Evolutionary conservation across 2,797 vertebrate species (phyloP).

Genomic region (Hemibagrus guttatus): DNA sequence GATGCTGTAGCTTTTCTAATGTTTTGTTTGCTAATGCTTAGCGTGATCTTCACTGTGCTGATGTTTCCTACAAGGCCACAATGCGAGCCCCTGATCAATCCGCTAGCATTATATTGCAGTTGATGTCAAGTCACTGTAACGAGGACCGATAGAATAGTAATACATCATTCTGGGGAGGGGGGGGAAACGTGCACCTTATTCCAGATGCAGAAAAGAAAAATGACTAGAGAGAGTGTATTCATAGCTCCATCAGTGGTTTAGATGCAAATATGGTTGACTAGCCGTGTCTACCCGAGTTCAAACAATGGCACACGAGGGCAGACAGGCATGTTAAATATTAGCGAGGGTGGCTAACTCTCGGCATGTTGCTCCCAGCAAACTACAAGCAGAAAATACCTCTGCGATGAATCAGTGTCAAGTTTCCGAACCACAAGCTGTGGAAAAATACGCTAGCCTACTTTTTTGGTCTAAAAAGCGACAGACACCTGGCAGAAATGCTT

Average conservation of each 20-base stretch:
- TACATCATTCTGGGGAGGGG: background rate
- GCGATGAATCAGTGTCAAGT: conserved; percentile 27
- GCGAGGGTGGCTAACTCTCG: conserved; percentile 43
- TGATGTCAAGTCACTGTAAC: background rate
- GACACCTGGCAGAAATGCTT: conserved; percentile 12
- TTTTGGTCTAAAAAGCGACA: conserved; percentile 2
- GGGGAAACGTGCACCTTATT: too few species aligned
- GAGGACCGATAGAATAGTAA: background rate
- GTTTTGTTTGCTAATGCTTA: background rate
- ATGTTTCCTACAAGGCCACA: background rate
- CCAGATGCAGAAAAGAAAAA: background rate
- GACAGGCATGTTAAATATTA: conserved; percentile 69
- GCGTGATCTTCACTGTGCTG: background rate
- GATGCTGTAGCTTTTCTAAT: background rate
- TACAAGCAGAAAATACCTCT: conserved; percentile 3
- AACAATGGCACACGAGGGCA: background rate
- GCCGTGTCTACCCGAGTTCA: background rate
- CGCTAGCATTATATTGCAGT: background rate
- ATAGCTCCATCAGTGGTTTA: background rate
- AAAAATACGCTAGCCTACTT: conserved; percentile 3
- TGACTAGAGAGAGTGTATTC: background rate
- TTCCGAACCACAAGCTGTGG: conserved; percentile 17
- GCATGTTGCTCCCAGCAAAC: conserved; percentile 9
- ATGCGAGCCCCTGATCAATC: background rate
- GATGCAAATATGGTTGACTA: background rate